A percentile compares a stretch with the other conserved stretches of the same genome.
These are phyloP conservation scores for Megaustenia siamemsis DNA, from an alignment of 2,888 invertebrate genomes.

Conservation along the genomic window DNA sequence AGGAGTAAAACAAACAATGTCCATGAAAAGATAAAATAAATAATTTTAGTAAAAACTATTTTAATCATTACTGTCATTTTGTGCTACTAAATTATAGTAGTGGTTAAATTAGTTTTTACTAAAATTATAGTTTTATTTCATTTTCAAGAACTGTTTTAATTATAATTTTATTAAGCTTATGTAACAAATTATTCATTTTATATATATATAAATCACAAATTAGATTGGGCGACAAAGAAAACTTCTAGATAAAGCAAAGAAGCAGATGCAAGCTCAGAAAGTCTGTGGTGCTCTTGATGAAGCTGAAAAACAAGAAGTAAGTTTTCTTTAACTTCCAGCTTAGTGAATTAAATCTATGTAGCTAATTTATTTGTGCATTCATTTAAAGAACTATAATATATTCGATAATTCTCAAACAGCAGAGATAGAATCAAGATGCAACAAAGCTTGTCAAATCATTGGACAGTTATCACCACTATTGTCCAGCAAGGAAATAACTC, in stretches of 20 bases:
- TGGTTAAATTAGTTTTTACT: neutral
- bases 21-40: too few species aligned
- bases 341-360: too few species aligned
- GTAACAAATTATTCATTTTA: neutral
- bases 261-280: conserved; percentile 51
- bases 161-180: neutral
- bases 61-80: neutral
- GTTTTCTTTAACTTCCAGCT: too few species aligned
- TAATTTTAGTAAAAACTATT: neutral
- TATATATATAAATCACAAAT: neutral
- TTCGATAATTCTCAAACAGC: too few species aligned
- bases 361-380: too few species aligned
- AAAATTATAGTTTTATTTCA: neutral
- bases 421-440: too few species aligned
- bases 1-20: too few species aligned
- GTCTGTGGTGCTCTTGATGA: conserved; percentile 37
- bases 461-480: too few species aligned
- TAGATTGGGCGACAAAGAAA: conserved; percentile 62
- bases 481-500: too few species aligned
- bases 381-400: too few species aligned
- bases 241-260: conserved; percentile 55
- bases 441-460: too few species aligned
- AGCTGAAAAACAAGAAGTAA: conserved; percentile 29
- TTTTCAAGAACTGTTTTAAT: neutral
- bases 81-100: neutral